Evolutionary conservation across 1,140 invertebrate species (phyloP).

Genomic region (Saccostrea echinata): DNA sequence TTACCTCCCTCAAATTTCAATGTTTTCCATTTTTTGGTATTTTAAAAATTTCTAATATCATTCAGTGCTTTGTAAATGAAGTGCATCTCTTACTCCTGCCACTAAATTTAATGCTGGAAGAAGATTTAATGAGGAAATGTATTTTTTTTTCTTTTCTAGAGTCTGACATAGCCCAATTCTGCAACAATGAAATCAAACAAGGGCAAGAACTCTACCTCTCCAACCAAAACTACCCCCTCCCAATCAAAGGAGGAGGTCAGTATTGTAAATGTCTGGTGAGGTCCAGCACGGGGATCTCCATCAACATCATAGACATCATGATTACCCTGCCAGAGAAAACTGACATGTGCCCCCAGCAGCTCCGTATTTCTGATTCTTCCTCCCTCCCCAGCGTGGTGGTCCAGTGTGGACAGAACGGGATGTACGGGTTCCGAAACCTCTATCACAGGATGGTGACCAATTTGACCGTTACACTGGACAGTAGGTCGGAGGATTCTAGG

Average conservation of each 20-base stretch:
- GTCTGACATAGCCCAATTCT: slow-evolving; percentile 64
- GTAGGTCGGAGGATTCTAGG: slow-evolving; percentile 50
- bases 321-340: slow-evolving; percentile 57
- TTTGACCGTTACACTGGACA: slow-evolving; percentile 63
- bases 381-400: slow-evolving; percentile 54
- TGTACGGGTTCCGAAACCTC: slow-evolving; percentile 68
- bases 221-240: slow-evolving; percentile 66
- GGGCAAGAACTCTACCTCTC: slow-evolving; percentile 66
- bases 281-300: slow-evolving; percentile 60
- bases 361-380: slow-evolving; percentile 58
- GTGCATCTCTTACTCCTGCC: no score
- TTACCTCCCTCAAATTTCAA: no score
- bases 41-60: no score
- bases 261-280: slow-evolving; percentile 65
- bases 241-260: slow-evolving; percentile 43
- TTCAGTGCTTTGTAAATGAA: no score
- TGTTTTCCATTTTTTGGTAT: no score
- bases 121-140: no score
- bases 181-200: slow-evolving; percentile 60
- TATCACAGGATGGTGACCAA: slow-evolving; percentile 66
- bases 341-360: slow-evolving; percentile 49
- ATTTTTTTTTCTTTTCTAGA: slow-evolving; percentile 55
- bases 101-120: no score
- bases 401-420: slow-evolving; percentile 63
- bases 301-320: slow-evolving; percentile 69